phyloP scores from a whole-genome alignment of 2,113 vertebrate genomes.

The Mionectes macconnelli region DNA sequence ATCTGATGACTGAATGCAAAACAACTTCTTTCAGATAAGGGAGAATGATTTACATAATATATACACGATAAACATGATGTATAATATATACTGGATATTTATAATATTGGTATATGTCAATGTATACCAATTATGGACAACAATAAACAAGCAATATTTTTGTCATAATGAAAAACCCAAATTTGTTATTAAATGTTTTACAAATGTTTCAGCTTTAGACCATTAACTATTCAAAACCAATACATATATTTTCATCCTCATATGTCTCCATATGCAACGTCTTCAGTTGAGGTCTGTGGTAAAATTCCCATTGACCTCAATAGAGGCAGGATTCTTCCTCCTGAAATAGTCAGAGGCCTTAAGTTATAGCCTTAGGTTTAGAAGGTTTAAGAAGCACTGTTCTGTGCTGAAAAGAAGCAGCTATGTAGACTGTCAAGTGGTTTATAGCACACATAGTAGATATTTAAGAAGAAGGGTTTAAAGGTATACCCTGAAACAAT shows the following conservation, averaged over 20 bases:
- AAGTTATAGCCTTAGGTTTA: not conserved
- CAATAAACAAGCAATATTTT: not conserved
- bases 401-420: not conserved
- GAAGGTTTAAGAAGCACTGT: not conserved
- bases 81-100: not conserved
- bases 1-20: conserved; percentile 24
- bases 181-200: not conserved
- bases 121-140: not conserved
- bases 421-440: not conserved
- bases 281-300: not conserved
- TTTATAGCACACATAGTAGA: not conserved
- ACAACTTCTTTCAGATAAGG: not conserved
- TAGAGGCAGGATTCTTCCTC: not conserved
- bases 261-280: not conserved
- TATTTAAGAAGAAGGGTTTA: not conserved
- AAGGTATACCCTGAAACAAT: not conserved
- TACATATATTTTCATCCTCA: not conserved
- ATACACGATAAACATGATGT: not conserved
- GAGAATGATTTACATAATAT: not conserved
- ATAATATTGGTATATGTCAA: not conserved
- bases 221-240: not conserved
- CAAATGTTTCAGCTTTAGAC: not conserved
- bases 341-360: not conserved
- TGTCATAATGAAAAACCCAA: not conserved
- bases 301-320: not conserved